Percentiles rank a stretch among this genome's conserved stretches.
These are phyloP conservation scores for Chrysaora quinquecirrha DNA, from an alignment of 30 jellyfish, hydroid and myxozoan species.

Conservation along the genomic window DNA sequence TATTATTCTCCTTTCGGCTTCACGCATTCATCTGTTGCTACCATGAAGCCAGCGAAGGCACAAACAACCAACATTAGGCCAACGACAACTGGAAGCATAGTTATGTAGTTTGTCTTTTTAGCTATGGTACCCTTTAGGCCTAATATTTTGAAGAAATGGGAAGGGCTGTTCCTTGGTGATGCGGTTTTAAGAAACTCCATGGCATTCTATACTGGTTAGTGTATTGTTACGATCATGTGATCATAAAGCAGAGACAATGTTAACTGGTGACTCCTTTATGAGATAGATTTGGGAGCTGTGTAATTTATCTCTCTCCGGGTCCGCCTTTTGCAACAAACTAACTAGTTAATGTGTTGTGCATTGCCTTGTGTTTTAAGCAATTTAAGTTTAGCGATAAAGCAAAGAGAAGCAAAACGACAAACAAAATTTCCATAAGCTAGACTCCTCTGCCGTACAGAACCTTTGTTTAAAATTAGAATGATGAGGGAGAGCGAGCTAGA, in stretches of 20 bases:
- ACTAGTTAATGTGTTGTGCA: too few relatives aligned
- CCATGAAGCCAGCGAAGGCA: constrained; percentile 80
- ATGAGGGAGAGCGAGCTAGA: too few relatives aligned
- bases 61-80: constrained; percentile 80
- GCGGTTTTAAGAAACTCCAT: neutral
- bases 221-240: neutral
- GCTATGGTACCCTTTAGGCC: neutral
- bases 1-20: constrained; percentile 11
- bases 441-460: too few relatives aligned
- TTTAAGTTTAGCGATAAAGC: too few relatives aligned
- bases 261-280: neutral
- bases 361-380: too few relatives aligned
- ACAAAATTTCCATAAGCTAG: too few relatives aligned
- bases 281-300: neutral
- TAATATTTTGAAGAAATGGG: neutral
- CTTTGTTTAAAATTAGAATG: too few relatives aligned
- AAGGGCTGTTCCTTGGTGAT: neutral
- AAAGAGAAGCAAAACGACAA: too few relatives aligned
- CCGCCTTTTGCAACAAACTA: too few relatives aligned
- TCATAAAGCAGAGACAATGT: neutral
- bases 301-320: too few relatives aligned
- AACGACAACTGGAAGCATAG: constrained; percentile 58
- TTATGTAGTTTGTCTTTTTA: neutral
- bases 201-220: neutral
- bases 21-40: constrained; percentile 82